A percentile compares a stretch with the other conserved stretches of the same genome.
These are phyloP conservation scores for Ophioderma brevispina DNA, from an alignment of 35 echinoderm and acorn worm genomes.

Conservation along the genomic window DNA sequence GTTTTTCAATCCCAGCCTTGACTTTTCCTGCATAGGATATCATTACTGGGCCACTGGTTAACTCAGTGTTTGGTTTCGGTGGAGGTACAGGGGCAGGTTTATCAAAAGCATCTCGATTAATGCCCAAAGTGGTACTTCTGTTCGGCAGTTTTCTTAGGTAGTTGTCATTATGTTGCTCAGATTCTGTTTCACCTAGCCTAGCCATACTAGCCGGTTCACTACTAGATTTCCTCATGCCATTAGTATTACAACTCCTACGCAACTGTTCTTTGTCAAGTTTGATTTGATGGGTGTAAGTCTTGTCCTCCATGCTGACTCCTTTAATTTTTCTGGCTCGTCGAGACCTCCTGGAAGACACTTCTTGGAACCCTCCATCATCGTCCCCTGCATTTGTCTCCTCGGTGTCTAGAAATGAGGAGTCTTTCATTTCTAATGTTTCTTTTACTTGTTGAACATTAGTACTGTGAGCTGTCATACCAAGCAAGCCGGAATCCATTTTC, in stretches of 20 bases:
- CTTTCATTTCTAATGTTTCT: not conserved
- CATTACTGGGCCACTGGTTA: not conserved
- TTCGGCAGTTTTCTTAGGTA: not conserved
- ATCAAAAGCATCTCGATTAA: not conserved
- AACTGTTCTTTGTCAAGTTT: not conserved
- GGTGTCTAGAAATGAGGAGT: not conserved
- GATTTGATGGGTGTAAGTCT: not conserved
- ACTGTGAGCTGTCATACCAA: too few relatives aligned
- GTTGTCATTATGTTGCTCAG: not conserved
- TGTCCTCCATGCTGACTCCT: not conserved
- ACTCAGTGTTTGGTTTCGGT: not conserved
- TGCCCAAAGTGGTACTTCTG: not conserved
- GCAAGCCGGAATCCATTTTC: too few relatives aligned
- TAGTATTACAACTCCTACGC: not conserved
- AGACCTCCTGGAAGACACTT: not conserved
- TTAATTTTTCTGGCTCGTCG: not conserved
- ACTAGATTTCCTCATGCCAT: not conserved
- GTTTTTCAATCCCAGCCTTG: not conserved
- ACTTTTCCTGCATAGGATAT: not conserved
- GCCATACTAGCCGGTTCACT: not conserved
- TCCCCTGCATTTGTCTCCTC: not conserved
- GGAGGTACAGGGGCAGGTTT: not conserved
- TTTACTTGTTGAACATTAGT: too few relatives aligned
- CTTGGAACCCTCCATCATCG: not conserved
- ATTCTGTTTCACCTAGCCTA: not conserved